Evolutionary conservation across 2,888 invertebrate species (phyloP), one percentile per base, ranked within the genome.

Genomic region (Azorinus chamasolen): DNA sequence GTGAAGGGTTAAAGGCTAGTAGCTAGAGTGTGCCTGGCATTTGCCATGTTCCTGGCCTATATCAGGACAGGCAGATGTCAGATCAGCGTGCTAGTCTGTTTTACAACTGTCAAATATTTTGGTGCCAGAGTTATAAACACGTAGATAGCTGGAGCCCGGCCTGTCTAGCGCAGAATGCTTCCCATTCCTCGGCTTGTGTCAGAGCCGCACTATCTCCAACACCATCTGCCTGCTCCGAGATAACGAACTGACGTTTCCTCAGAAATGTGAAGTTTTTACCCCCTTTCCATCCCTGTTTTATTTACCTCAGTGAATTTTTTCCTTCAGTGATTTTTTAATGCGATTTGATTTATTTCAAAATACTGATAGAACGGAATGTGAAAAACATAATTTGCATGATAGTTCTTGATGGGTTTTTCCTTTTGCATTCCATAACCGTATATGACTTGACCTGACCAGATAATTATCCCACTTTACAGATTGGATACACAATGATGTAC

Each of bases 61-160:
- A 50, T 50, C 50, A 50, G 41, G 46, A 14, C 37, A 39, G 41
- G 48, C 66, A 66, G 59, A 68, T 68, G 59, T 68, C 48, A 58
- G 68, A 58, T 58, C 59, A 53, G 48, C 39, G 69, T 54, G 53
- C 54, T 57, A 61, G 53, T 61, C 46, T 45, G 46, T 69, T 46
- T 61, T 41, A 32, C 53, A 74, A 69, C 74, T 74, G 74, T 74
- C 74, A 74, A 74, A 74, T 69, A 74, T 68, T 74, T 68, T 58
- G 74, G 66, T 74, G 69, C 69, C 64, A 74, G 63, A 50, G 37
- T 58, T 54, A 51, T 63, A 74, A 74, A 74, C 74, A 69, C 20
- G 50, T 18, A 64, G 68, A 46, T 48, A 51, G 41, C 39, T 69
- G 74, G 74, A 69, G 74, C 74, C 74, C 57, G 62, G 12, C 37